These are phyloP conservation scores for Neoarius graeffei DNA, from an alignment of 2,113 vertebrate genomes.

Conservation along the genomic window DNA sequence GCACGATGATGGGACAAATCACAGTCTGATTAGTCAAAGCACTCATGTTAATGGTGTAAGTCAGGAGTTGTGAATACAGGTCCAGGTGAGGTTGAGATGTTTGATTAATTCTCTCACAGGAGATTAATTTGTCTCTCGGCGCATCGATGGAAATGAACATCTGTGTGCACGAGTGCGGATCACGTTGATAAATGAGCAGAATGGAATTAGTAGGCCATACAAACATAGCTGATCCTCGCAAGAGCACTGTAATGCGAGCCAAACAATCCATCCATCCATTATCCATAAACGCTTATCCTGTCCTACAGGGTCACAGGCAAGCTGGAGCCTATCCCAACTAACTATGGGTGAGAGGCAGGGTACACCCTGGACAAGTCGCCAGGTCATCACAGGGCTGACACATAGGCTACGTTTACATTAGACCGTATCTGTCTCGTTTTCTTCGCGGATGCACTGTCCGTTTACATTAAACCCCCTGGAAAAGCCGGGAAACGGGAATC, in stretches of 20 bases:
- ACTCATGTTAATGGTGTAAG: background rate
- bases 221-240: background rate
- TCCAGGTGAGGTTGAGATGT: background rate
- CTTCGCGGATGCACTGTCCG: too few relatives aligned
- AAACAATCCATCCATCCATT: background rate
- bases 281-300: too few relatives aligned
- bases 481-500: too few relatives aligned
- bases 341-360: too few relatives aligned
- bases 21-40: background rate
- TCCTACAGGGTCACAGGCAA: too few relatives aligned
- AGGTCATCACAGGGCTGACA: too few relatives aligned
- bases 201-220: background rate
- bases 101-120: background rate
- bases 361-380: too few relatives aligned
- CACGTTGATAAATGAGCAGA: background rate
- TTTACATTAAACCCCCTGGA: too few relatives aligned
- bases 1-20: background rate
- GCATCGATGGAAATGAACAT: background rate
- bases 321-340: too few relatives aligned
- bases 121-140: background rate
- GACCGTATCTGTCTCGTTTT: too few relatives aligned
- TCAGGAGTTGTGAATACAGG: background rate
- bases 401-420: too few relatives aligned
- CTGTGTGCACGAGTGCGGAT: background rate
- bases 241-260: background rate